Evolutionary conservation across 2,797 vertebrate genomes (phyloP).

Genomic region (Capromys pilorides): DNA sequence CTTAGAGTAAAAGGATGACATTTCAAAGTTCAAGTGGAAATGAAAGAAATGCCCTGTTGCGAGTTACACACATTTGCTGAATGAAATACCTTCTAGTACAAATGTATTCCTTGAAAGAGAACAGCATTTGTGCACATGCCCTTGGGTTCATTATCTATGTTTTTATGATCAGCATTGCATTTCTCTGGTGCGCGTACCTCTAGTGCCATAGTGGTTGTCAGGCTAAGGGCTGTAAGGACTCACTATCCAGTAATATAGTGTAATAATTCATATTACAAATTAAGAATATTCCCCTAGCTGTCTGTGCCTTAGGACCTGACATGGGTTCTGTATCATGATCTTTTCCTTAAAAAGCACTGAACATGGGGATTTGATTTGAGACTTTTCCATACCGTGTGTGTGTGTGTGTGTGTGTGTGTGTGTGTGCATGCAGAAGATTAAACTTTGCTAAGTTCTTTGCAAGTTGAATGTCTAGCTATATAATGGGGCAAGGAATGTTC

Average conservation of each 20-base stretch:
- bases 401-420: too few species aligned
- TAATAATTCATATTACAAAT: background rate
- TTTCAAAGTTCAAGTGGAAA: background rate
- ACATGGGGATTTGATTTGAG: conserved; percentile 33
- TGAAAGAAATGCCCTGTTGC: background rate
- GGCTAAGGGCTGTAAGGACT: background rate
- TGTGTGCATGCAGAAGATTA: background rate
- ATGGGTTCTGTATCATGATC: background rate
- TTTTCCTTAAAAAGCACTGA: background rate
- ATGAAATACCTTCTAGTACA: background rate
- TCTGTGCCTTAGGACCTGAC: background rate
- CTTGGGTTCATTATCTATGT: background rate
- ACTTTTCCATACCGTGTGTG: background rate
- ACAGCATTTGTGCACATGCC: background rate
- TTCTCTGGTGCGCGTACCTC: background rate
- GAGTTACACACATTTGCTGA: background rate
- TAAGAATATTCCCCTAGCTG: background rate
- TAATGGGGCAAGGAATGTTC: background rate
- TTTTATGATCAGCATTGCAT: background rate
- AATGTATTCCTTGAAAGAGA: conserved; percentile 6
- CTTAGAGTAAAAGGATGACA: background rate
- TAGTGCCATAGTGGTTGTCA: background rate
- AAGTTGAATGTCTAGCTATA: background rate
- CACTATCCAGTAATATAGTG: background rate
- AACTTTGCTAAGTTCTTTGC: background rate